Conservation (phyloP, 1,140 invertebrate genomes). For the Olivierus martensii region DNA sequence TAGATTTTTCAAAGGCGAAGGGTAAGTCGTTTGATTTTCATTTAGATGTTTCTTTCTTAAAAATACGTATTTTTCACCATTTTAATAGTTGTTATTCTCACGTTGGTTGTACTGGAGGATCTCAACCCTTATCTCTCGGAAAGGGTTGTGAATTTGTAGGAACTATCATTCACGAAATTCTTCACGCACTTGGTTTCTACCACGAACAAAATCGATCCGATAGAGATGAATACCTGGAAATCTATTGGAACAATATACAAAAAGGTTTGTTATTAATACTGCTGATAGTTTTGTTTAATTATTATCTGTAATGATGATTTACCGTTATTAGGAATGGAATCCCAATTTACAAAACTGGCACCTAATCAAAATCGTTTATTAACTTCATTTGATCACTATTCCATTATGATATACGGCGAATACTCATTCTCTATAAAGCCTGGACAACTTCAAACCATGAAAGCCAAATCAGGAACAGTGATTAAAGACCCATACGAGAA, state of each 20-base stretch:
- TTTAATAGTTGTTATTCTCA: background rate
- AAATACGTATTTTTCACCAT: too few species aligned
- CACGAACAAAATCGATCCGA: conserved; percentile 74
- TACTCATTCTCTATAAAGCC: conserved; percentile 1
- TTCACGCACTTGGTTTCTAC: conserved; percentile 69
- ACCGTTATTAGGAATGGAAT: background rate
- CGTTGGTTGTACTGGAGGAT: background rate
- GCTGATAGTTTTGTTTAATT: background rate
- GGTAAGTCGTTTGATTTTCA: too few species aligned
- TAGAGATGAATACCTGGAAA: conserved; percentile 53
- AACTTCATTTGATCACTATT: background rate
- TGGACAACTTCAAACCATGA: background rate
- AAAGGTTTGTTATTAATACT: conserved; percentile 28
- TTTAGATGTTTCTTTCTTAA: too few species aligned
- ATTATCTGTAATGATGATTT: background rate
- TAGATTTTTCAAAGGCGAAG: too few species aligned
- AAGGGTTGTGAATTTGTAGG: conserved; percentile 51
- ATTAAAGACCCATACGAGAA: background rate
- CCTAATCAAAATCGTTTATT: background rate
- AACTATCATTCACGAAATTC: conserved; percentile 65
- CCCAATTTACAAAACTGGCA: background rate
- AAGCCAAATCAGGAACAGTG: background rate
- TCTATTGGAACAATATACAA: conserved; percentile 57
- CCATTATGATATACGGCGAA: conserved; percentile 8
- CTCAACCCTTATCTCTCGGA: background rate